Evolutionary conservation across 2,797 vertebrate species (phyloP).

Genomic region (Vespertilio murinus): DNA sequence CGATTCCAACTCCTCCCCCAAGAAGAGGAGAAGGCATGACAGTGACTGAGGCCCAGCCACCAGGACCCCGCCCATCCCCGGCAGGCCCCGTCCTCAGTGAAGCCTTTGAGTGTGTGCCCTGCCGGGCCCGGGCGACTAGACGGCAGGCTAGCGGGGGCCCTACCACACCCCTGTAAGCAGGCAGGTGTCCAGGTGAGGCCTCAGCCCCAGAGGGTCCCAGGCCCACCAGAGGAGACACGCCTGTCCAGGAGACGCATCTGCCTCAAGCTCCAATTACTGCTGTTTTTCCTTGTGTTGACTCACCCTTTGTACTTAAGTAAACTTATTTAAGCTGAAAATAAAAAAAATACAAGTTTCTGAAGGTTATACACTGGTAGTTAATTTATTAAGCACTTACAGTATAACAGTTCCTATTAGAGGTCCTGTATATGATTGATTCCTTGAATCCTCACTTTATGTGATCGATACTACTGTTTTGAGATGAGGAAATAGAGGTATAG

Average conservation of each 20-base stretch:
- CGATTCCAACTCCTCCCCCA: conserved; percentile 33
- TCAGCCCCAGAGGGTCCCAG: not conserved
- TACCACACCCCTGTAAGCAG: not conserved
- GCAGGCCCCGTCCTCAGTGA: not conserved
- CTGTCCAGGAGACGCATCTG: not conserved
- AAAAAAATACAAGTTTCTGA: not conserved
- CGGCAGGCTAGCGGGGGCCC: not conserved
- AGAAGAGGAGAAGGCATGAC: conserved; percentile 3
- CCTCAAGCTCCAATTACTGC: not conserved
- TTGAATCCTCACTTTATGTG: not conserved
- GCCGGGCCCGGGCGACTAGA: not conserved
- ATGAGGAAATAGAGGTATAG: not conserved
- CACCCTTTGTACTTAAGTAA: not conserved
- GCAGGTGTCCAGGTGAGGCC: not conserved
- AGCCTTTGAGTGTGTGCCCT: not conserved
- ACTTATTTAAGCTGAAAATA: not conserved
- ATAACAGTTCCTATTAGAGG: not conserved
- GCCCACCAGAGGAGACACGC: not conserved
- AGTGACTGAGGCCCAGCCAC: not conserved
- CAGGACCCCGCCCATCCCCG: not conserved
- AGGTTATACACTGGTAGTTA: not conserved
- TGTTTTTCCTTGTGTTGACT: not conserved
- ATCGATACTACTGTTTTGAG: not conserved
- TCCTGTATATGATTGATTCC: not conserved
- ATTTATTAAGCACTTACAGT: not conserved